These are phyloP conservation scores for Acanthornis magna DNA, from an alignment of 2,797 vertebrate species.

Conservation along the genomic window DNA sequence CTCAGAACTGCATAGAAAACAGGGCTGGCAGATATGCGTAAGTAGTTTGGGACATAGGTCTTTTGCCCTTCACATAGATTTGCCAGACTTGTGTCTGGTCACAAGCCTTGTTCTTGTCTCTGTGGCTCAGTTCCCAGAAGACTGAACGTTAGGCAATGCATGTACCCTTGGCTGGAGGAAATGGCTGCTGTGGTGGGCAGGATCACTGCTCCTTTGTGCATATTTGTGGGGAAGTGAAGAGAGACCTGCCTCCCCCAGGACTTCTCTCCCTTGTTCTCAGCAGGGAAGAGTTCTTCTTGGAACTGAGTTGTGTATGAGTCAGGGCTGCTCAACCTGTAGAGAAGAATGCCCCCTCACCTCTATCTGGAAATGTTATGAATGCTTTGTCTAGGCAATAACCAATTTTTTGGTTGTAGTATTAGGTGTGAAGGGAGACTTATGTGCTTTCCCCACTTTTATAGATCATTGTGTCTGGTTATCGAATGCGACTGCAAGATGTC, in stretches of 20 bases:
- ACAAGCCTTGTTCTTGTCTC: background rate
- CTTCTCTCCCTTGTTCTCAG: background rate
- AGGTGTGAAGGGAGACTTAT: background rate
- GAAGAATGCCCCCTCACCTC: background rate
- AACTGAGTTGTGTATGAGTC: background rate
- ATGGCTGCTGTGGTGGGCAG: background rate
- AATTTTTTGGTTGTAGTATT: background rate
- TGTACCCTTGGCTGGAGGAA: background rate
- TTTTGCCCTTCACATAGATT: constrained; percentile 36
- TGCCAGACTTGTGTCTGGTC: background rate
- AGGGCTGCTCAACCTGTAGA: background rate
- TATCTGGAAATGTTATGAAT: background rate
- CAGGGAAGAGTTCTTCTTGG: background rate
- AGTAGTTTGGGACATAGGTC: background rate
- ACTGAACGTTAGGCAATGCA: background rate
- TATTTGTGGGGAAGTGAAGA: background rate
- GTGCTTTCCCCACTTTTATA: constrained; percentile 42
- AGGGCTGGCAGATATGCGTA: background rate
- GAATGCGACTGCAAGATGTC: constrained; percentile 82
- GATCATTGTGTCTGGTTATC: constrained; percentile 86
- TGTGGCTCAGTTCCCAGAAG: constrained; percentile 5
- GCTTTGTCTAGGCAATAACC: background rate
- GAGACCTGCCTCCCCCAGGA: background rate
- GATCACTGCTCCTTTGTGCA: background rate
- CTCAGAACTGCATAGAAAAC: background rate